Evolutionary conservation across 2,113 vertebrate genomes (phyloP).

Genomic region (Eolophus roseicapilla): DNA sequence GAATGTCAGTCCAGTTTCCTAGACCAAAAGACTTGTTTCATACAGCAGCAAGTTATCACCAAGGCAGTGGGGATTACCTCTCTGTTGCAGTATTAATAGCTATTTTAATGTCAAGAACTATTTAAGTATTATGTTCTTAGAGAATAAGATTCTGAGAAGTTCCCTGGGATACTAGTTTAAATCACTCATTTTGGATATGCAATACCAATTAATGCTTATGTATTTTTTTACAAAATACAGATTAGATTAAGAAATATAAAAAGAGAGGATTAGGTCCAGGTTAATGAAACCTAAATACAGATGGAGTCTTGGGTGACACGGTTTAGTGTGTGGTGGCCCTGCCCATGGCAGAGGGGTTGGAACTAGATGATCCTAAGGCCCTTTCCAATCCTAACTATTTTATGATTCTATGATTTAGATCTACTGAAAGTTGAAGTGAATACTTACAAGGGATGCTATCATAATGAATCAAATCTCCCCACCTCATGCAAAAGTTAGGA

Average conservation of each 20-base stretch:
- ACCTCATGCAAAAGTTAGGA: background rate
- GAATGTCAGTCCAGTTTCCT: background rate
- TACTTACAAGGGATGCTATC: background rate
- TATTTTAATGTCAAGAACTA: background rate
- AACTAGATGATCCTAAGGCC: too few relatives aligned
- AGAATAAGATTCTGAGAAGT: background rate
- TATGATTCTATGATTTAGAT: background rate
- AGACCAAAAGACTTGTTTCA: background rate
- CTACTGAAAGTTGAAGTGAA: rapidly evolving
- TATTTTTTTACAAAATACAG: background rate
- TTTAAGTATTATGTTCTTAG: background rate
- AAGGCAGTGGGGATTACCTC: background rate
- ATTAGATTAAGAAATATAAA: background rate
- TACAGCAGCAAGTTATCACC: background rate
- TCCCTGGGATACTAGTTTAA: background rate
- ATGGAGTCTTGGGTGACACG: too few relatives aligned
- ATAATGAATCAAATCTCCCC: background rate
- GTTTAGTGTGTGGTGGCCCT: too few relatives aligned
- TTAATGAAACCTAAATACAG: background rate
- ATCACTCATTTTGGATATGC: background rate
- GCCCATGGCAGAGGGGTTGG: too few relatives aligned
- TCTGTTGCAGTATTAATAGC: background rate
- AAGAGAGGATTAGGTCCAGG: background rate
- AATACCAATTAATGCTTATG: background rate
- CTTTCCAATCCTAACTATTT: background rate